These are phyloP conservation scores for Sorex araneus DNA, from an alignment of 2,113 vertebrate species.

Conservation along the genomic window DNA sequence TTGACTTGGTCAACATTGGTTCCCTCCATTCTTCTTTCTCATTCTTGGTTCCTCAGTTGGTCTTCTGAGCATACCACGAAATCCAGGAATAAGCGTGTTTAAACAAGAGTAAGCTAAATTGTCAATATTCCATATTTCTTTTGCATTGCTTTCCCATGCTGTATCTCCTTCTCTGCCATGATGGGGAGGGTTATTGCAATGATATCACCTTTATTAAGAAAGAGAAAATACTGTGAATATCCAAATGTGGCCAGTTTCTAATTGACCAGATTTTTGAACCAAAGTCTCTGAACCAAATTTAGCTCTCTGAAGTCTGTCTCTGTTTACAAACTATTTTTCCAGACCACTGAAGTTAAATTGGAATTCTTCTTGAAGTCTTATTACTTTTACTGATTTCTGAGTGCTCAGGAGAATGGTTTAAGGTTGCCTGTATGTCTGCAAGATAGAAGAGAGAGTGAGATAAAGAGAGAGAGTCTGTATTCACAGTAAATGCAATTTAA, in stretches of 20 bases:
- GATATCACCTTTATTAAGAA: background rate
- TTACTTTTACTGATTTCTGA: background rate
- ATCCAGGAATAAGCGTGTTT: background rate
- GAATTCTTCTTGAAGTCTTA: constrained; percentile 38
- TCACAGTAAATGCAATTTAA: background rate
- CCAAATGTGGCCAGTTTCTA: background rate
- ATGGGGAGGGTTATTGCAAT: background rate
- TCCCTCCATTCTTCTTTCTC: background rate
- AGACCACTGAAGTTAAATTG: constrained; percentile 39
- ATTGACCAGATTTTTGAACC: background rate
- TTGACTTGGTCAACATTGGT: background rate
- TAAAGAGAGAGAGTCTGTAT: background rate
- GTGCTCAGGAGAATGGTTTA: background rate
- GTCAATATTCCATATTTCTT: background rate
- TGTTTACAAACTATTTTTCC: constrained; percentile 1
- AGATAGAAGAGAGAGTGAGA: accelerated
- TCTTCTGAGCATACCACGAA: background rate
- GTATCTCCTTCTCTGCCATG: too few relatives aligned
- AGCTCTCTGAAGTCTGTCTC: background rate
- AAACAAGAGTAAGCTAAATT: background rate
- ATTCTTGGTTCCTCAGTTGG: background rate
- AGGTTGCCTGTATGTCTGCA: background rate
- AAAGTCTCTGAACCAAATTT: constrained; percentile 10
- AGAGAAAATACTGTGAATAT: background rate
- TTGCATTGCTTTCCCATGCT: background rate